These are phyloP conservation scores for Chrysaora quinquecirrha DNA, from an alignment of 30 jellyfish, hydroid and myxozoan species.

Conservation along the genomic window DNA sequence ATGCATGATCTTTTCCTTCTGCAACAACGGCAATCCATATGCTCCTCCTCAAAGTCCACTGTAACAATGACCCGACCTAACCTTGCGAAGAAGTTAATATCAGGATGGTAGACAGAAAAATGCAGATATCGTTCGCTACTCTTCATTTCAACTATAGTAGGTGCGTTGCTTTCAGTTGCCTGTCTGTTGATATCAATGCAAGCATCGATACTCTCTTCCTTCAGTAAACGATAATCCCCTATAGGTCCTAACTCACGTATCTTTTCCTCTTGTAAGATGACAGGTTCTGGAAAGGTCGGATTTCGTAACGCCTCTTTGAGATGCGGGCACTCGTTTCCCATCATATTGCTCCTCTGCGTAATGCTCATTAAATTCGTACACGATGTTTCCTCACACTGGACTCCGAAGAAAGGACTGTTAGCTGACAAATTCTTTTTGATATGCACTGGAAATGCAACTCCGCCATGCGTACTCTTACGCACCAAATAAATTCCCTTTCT, in stretches of 20 bases:
- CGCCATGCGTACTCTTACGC: background rate
- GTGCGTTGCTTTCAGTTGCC: background rate
- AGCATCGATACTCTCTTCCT: background rate
- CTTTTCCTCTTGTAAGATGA: background rate
- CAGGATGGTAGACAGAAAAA: conserved; percentile 4
- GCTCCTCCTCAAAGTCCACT: background rate
- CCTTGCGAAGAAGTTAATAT: background rate
- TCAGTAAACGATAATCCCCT: background rate
- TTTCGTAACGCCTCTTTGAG: background rate
- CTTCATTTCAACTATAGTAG: background rate
- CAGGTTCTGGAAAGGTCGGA: conserved; percentile 6
- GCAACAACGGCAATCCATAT: conserved; percentile 13
- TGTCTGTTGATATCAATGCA: background rate
- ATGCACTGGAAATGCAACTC: background rate
- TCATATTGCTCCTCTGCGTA: conserved; percentile 7
- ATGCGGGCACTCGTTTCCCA: conserved; percentile 8
- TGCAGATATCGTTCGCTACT: background rate
- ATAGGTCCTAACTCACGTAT: background rate
- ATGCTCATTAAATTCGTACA: conserved; percentile 7
- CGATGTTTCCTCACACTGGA: conserved; percentile 2
- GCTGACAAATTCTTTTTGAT: too few species aligned
- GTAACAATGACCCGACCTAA: conserved; percentile 23
- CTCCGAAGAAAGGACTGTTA: too few species aligned
- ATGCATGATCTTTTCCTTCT: conserved; percentile 18
- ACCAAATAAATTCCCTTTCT: background rate